Conservation (phyloP, 2,113 vertebrate genomes). For the Perca flavescens region DNA sequence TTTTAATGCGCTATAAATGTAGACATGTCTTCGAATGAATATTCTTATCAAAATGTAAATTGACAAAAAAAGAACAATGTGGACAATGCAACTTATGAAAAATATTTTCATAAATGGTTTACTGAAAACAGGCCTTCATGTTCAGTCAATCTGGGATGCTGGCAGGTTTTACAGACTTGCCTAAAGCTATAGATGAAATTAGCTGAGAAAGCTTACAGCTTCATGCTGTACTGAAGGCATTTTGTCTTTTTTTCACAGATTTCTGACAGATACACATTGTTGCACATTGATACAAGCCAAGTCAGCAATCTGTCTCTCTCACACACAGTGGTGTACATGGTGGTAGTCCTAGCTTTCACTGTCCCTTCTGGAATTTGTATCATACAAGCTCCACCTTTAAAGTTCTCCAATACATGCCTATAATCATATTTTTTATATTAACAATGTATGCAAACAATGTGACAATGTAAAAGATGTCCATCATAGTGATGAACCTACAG, state of each 20-base stretch:
- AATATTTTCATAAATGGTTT: background rate
- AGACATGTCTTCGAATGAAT: background rate
- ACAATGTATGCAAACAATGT: background rate
- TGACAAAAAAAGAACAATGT: background rate
- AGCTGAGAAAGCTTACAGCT: slow-evolving; percentile 16
- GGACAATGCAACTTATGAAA: background rate
- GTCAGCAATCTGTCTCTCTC: background rate
- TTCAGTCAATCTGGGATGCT: slow-evolving; percentile 19
- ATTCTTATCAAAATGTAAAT: background rate
- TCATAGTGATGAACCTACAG: background rate
- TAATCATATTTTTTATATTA: background rate
- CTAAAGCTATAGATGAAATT: slow-evolving; percentile 31
- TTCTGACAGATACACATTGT: background rate
- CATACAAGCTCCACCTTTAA: background rate
- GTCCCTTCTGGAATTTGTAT: background rate
- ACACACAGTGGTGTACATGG: background rate
- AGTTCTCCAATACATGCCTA: background rate
- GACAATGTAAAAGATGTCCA: no score
- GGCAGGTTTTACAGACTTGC: slow-evolving; percentile 9
- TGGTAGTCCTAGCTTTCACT: background rate
- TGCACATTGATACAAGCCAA: slow-evolving; percentile 19
- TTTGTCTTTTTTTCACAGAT: background rate
- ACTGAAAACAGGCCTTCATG: background rate
- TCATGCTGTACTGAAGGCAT: background rate
- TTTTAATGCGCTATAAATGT: background rate